These are phyloP conservation scores for Epizoanthus ramosus DNA, from an alignment of 92 coral and sea anemone genomes.

Conservation along the genomic window DNA sequence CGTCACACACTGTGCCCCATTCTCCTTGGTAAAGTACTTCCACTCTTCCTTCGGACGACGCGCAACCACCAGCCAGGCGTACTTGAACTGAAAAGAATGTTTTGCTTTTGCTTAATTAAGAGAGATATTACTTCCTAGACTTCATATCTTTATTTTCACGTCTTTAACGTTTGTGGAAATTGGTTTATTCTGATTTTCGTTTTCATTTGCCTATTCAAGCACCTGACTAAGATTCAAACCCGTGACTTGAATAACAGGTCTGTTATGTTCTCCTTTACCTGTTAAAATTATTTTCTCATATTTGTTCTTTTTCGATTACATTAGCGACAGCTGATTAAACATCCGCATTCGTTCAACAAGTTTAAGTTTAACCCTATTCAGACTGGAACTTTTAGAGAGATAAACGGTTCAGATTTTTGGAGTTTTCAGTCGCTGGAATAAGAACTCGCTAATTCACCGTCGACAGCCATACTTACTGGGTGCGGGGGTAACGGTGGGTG, in stretches of 20 bases:
- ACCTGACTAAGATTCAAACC: too few relatives aligned
- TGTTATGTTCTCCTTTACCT: too few relatives aligned
- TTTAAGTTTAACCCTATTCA: neutral
- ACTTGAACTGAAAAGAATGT: constrained; percentile 15
- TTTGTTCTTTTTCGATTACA: too few relatives aligned
- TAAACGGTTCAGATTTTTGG: too few relatives aligned
- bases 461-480: constrained; percentile 1
- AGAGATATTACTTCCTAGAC: neutral
- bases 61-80: constrained; percentile 22
- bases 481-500: constrained; percentile 17
- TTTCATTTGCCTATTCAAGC: neutral
- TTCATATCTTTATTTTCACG: neutral
- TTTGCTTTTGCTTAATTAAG: neutral
- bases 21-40: constrained; percentile 32
- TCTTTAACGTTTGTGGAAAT: neutral
- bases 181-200: neutral
- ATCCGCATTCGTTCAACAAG: neutral
- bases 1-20: constrained; percentile 37
- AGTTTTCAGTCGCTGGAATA: too few relatives aligned
- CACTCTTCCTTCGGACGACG: constrained; percentile 31
- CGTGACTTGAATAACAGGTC: too few relatives aligned
- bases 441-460: too few relatives aligned
- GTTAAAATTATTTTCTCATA: too few relatives aligned
- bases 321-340: neutral
- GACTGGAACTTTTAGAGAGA: too few relatives aligned